phyloP scores from a whole-genome alignment of 2,888 invertebrate genomes.

The Prosapia bicincta region DNA sequence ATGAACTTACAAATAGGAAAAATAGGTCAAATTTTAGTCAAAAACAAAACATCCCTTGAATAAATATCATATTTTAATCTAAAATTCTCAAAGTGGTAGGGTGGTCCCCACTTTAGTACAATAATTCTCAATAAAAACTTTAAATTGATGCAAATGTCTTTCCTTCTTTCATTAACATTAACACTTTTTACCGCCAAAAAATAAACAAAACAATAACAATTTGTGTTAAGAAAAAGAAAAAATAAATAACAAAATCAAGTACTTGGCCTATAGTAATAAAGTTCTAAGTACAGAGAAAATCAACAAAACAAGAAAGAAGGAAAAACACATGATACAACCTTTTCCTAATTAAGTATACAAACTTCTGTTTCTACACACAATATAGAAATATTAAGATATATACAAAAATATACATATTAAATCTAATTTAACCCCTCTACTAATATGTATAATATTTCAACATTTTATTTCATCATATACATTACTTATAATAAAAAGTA shows the following conservation, averaged over 20 bases:
- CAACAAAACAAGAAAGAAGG: conserved; percentile 13
- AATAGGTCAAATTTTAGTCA: too few relatives aligned
- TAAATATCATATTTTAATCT: conserved; percentile 2
- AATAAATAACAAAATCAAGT: neutral
- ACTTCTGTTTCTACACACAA: conserved; percentile 20
- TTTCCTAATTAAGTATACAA: conserved; percentile 15
- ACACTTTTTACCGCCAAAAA: neutral
- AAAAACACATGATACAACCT: conserved; percentile 13
- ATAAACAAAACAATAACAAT: neutral
- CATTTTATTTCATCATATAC: conserved; percentile 28
- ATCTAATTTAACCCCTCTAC: conserved; percentile 34
- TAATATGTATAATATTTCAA: conserved; percentile 28
- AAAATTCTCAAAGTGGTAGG: neutral
- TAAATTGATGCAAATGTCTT: neutral
- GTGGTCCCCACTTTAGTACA: neutral
- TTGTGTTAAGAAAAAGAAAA: neutral
- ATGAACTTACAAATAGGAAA: too few relatives aligned
- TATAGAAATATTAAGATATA: conserved; percentile 34
- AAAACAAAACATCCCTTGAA: neutral
- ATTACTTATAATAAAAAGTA: conserved; percentile 33
- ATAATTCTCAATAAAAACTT: conserved; percentile 2
- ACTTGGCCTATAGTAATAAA: neutral
- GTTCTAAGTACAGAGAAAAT: neutral
- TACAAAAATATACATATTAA: conserved; percentile 38
- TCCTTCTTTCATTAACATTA: neutral